These are phyloP conservation scores for Sminthurides bifidus DNA, from an alignment of 1,140 invertebrate genomes.

Conservation along the genomic window DNA sequence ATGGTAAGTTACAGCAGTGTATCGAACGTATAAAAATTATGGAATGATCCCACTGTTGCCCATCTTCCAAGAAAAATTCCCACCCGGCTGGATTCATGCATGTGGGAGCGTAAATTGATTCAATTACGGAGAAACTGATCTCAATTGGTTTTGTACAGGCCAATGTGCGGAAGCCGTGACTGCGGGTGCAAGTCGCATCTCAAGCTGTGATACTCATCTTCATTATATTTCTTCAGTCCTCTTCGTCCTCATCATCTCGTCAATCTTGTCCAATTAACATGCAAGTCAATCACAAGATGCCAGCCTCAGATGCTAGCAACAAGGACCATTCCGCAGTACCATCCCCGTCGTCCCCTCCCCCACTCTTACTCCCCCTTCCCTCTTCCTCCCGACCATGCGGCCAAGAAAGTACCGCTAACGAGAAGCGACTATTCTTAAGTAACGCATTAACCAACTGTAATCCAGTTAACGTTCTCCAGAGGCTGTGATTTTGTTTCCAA, in stretches of 20 bases:
- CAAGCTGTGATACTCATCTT: slow-evolving; percentile 17
- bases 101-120: background rate
- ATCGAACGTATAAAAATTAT: no score
- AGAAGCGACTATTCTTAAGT: no score
- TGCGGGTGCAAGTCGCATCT: slow-evolving; percentile 2
- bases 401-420: no score
- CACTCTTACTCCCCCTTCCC: no score
- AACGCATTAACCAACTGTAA: no score
- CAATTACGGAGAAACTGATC: background rate
- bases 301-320: no score
- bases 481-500: no score
- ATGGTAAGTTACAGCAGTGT: slow-evolving; percentile 38
- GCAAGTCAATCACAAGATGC: no score
- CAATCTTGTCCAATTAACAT: slow-evolving; percentile 4
- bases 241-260: slow-evolving; percentile 3
- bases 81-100: background rate
- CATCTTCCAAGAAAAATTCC: background rate
- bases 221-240: slow-evolving; percentile 9
- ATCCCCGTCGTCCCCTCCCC: no score
- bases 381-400: no score
- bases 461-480: no score
- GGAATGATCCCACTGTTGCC: background rate
- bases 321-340: no score
- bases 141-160: slow-evolving; percentile 9
- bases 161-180: slow-evolving; percentile 27